These are phyloP conservation scores for Cataglyphis hispanica DNA, from an alignment of 1,140 invertebrate species.

Conservation along the genomic window DNA sequence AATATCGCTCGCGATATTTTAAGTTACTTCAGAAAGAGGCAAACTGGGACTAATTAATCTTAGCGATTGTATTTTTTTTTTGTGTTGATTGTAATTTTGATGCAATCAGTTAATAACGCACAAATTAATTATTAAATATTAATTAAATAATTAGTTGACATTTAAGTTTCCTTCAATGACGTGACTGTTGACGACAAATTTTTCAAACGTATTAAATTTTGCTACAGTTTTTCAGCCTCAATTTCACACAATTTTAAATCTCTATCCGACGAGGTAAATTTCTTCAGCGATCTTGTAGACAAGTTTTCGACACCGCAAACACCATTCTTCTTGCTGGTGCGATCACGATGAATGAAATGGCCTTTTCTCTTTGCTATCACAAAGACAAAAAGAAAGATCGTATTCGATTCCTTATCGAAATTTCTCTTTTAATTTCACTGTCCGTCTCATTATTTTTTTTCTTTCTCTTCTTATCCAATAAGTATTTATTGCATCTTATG, in stretches of 20 bases:
- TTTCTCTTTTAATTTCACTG: constrained; percentile 63
- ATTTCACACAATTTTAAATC: constrained; percentile 11
- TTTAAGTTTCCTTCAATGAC: neutral
- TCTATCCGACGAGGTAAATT: neutral
- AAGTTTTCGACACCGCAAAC: constrained; percentile 20
- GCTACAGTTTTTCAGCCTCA: neutral
- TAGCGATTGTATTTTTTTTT: neutral
- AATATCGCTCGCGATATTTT: constrained; percentile 35
- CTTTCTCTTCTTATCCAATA: constrained; percentile 61
- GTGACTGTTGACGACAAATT: neutral
- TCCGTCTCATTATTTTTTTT: constrained; percentile 16
- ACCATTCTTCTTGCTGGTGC: constrained; percentile 22
- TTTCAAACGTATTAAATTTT: neutral
- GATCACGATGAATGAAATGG: constrained; percentile 26
- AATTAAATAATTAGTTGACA: neutral
- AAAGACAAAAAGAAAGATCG: constrained; percentile 73
- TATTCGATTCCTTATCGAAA: constrained; percentile 77
- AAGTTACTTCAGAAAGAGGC: neutral
- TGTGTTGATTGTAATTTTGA: neutral
- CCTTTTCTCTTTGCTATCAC: constrained; percentile 42
- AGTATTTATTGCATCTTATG: constrained; percentile 82
- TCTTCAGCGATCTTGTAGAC: neutral
- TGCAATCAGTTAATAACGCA: no score
- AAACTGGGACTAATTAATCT: constrained; percentile 16
- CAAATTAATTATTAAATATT: neutral